A percentile compares a stretch with the other conserved stretches of the same genome.
phyloP scores from a whole-genome alignment of 2,797 vertebrate species.

The Lithobates pipiens region DNA sequence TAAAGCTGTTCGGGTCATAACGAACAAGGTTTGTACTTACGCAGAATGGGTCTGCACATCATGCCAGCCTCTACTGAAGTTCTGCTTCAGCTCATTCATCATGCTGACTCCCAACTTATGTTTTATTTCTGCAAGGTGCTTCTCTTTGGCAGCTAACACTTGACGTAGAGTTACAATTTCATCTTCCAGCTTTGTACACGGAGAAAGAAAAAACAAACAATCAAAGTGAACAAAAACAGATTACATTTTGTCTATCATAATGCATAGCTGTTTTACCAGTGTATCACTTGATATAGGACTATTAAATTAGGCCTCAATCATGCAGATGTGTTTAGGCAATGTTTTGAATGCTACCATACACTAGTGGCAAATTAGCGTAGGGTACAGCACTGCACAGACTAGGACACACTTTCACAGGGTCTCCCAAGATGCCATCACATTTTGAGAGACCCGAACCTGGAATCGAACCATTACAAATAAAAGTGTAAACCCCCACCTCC shows the following conservation, averaged over 20 bases:
- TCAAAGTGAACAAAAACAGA: neutral
- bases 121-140: conserved; percentile 88
- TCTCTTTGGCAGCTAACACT: conserved; percentile 94
- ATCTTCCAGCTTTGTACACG: conserved; percentile 87
- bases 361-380: too few species aligned
- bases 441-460: too few species aligned
- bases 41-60: conserved; percentile 92
- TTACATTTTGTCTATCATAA: neutral
- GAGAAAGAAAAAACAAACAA: neutral
- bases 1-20: neutral
- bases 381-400: too few species aligned
- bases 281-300: neutral
- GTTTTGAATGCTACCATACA: too few species aligned
- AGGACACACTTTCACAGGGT: too few species aligned
- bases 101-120: conserved; percentile 90
- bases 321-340: too few species aligned
- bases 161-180: conserved; percentile 94
- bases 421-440: too few species aligned
- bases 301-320: neutral
- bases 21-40: conserved; percentile 78
- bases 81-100: conserved; percentile 89
- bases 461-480: too few species aligned
- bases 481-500: too few species aligned
- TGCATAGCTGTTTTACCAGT: neutral
- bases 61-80: conserved; percentile 92